phyloP scores from a whole-genome alignment of 2,888 invertebrate species.

The Imbricaverruca yamaguchii region DNA sequence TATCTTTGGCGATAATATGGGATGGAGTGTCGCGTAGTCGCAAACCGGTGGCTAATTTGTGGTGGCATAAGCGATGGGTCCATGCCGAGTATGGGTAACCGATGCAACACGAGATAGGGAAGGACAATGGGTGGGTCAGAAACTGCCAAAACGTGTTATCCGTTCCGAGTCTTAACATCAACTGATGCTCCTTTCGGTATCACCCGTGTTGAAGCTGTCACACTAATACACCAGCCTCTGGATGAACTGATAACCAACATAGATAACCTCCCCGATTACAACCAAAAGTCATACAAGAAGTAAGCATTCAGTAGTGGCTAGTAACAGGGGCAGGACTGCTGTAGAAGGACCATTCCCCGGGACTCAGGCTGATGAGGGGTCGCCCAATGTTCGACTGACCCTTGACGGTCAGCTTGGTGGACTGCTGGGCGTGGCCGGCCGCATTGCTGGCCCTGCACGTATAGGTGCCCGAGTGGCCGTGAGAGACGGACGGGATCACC shows the following conservation, averaged over 20 bases:
- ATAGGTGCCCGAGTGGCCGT: conserved; percentile 62
- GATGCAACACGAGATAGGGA: too few species aligned
- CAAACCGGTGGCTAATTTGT: too few species aligned
- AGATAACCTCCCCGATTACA: too few species aligned
- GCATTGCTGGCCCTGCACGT: conserved; percentile 58
- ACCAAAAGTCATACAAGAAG: background rate
- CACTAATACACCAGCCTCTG: background rate
- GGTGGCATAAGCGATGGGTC: too few species aligned
- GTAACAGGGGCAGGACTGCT: background rate
- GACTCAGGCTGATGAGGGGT: too few species aligned
- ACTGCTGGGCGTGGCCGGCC: conserved; percentile 43
- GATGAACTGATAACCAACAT: background rate
- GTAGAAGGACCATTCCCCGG: background rate
- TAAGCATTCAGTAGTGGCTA: background rate
- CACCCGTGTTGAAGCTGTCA: background rate
- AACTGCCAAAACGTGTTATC: too few species aligned
- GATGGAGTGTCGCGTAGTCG: too few species aligned
- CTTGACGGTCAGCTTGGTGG: conserved; percentile 30
- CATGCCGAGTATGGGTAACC: too few species aligned
- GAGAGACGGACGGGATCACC: conserved; percentile 52
- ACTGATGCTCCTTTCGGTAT: too few species aligned
- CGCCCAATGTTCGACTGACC: conserved; percentile 23
- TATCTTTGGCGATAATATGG: conserved; percentile 30
- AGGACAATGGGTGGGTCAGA: too few species aligned
- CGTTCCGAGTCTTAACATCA: too few species aligned